Base-by-base conservation (phyloP, 2,797 vertebrate species). In the Danio albolineatus region DNA sequence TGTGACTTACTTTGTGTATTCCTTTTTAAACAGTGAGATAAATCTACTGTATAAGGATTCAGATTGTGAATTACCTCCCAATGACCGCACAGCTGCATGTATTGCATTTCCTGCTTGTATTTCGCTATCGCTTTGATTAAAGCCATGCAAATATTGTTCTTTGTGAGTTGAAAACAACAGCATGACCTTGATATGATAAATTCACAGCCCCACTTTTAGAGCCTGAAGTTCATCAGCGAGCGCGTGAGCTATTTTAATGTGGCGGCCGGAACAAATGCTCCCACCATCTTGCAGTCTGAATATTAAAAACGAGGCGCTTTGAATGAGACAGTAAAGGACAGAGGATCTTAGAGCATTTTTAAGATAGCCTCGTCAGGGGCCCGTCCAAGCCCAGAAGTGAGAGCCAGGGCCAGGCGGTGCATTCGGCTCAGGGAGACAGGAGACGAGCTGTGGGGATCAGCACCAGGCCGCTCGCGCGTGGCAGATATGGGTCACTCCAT, bases 301-400 rank as follows among this genome's bases (percentile, higher is more conserved):
- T 95, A 94, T 94, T 94, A 92, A 94, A 95, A 90, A 89, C 87
- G 87, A 82, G 73, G 81, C 62, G 86, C 93, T 94, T 95, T 95
- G 94, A 94, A 93, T 92, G 90, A 90, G 91, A 94, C 93, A 94
- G 94, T 94, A 94, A 94, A 94, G 92, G 89, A 88, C 87, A 89
- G 89, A 90, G 90, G 93, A 94, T 94, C 92, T 94, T 93, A 94
- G 91, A 92, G 93, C 92, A 87, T 87, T 87, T 88, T 88, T 86
- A 87, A 88, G 85, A 88, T 86, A 64, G 80, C 67, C 84, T 79
- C 80, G 80, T 86, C 88, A 89, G 87, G 86, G 87, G 88, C 89
- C 78, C 62, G 64, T 91, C 91, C 91, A 92, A 91, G 87, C 88
- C 90, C 88, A 91, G 92, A 92, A 92, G 90, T 91, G 80, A 85